A percentile compares a stretch with the other conserved stretches of the same genome.
Evolutionary conservation across 30 jellyfish, hydroid and myxozoan genomes (phyloP).

Genomic region (Turritopsis dohrnii): DNA sequence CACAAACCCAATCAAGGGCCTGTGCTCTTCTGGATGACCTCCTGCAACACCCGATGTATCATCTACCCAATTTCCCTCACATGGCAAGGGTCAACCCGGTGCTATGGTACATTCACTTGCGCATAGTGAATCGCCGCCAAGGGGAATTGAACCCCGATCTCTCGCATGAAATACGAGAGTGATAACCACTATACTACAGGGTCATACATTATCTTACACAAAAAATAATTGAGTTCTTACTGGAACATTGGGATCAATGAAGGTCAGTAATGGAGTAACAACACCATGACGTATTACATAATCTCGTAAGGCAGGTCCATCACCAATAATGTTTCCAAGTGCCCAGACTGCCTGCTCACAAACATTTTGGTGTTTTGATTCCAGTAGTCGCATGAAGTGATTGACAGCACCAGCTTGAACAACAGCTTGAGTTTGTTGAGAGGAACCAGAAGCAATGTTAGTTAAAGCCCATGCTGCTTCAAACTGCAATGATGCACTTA

Average conservation of each 20-base stretch:
- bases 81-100: too few species aligned
- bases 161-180: too few species aligned
- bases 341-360: constrained; percentile 99
- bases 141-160: too few species aligned
- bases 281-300: constrained; percentile 81
- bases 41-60: too few species aligned
- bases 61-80: too few species aligned
- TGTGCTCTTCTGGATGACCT: too few species aligned
- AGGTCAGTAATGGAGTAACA: constrained; percentile 62
- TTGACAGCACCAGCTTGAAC: constrained; percentile 98
- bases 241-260: constrained; percentile 75
- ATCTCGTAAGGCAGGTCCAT: constrained; percentile 85
- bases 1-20: too few species aligned
- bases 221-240: constrained; percentile 38
- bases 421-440: constrained; percentile 95
- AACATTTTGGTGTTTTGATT: constrained; percentile 78
- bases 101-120: too few species aligned
- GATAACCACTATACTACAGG: too few species aligned
- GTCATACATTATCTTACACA: not conserved
- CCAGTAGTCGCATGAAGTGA: constrained; percentile 72
- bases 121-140: too few species aligned
- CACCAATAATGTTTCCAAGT: constrained; percentile 91
- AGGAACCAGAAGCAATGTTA: constrained; percentile 97
- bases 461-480: constrained; percentile 99
- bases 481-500: constrained; percentile 86